phyloP scores from a whole-genome alignment of 35 echinoderm and acorn worm genomes.

The Heliocidaris erythrogramma region DNA sequence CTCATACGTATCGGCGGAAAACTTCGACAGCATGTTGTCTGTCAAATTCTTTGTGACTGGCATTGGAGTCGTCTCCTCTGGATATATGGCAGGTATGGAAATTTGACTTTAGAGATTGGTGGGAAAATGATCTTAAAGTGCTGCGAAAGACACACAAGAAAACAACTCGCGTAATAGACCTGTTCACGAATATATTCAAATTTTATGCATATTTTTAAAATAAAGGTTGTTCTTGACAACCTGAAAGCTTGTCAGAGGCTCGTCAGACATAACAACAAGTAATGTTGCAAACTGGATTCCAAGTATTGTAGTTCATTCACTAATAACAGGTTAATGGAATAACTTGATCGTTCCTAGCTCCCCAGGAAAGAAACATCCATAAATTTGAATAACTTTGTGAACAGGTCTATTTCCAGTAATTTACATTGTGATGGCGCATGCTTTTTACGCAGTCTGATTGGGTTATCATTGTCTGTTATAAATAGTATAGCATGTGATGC shows the following conservation, averaged over 20 bases:
- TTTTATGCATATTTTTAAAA: too few relatives aligned
- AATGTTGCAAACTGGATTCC: too few relatives aligned
- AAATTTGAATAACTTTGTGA: too few relatives aligned
- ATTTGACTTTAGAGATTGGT: background rate
- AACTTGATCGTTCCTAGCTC: too few relatives aligned
- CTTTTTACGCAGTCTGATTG: background rate
- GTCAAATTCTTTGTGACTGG: slow-evolving; percentile 6
- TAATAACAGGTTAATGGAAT: too few relatives aligned
- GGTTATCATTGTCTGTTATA: background rate
- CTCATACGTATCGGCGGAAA: background rate
- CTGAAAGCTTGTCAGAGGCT: too few relatives aligned
- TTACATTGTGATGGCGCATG: background rate
- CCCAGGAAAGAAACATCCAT: too few relatives aligned
- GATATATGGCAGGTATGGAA: slow-evolving; percentile 20
- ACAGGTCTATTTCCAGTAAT: background rate
- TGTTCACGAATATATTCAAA: too few relatives aligned
- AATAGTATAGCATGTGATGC: background rate
- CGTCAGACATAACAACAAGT: too few relatives aligned
- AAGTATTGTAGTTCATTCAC: too few relatives aligned
- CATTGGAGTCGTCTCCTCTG: slow-evolving; percentile 19
- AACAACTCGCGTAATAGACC: background rate
- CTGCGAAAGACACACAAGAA: background rate
- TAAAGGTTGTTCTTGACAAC: too few relatives aligned
- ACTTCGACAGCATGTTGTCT: slow-evolving; percentile 8
- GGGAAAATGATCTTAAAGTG: background rate